Evolutionary conservation across 1,140 invertebrate genomes (phyloP), one percentile per base, ranked within the genome.

Genomic region (Drosophila persimilis): DNA sequence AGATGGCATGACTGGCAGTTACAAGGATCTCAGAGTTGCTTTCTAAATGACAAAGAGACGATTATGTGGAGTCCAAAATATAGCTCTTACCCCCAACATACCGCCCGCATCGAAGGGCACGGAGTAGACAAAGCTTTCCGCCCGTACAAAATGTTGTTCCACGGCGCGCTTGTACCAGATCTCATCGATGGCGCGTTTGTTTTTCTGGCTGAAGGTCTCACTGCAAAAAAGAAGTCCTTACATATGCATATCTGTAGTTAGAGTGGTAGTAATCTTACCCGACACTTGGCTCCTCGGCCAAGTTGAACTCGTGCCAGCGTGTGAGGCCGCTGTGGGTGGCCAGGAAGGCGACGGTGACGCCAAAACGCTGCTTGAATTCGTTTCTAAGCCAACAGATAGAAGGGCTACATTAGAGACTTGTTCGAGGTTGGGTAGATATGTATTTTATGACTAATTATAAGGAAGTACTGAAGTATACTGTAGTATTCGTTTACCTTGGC

Each of bases 161-260:
- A 99, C 97, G 1, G 98, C 97, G 50, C 97, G 93, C 72, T 95
- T 95, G 90, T 99, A 99, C 96, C 97, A 99, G 6, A 97, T 93
- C 91, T 98, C 97, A 89, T 99, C 97, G 45, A 97, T 97, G 1
- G 97, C 95, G 53, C 94, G 92, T 6, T 95, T 95, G 91, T 96
- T 94, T 46, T 94, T 91, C 63, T 93, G 92, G 35, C 93, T 93
- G 60, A 94, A 94, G 66, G 92, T 92, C 15, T 92, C 90, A 47
- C 93, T 94, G 61, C 13, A 55, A 6, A 2, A 22, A n/a, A 3
- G 9, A 15, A 45, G 39, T 1, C 3, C 41, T 17, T 52, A 24
- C 15, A 9, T n/a, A 39, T 24, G 9, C 11, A 35, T 4, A 11
- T 35, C n/a, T 35, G 29, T 17, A 17, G 17, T 17, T 17, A 17